These are phyloP conservation scores for Bambusicola thoracicus DNA, from an alignment of 2,113 vertebrate genomes.

Conservation along the genomic window DNA sequence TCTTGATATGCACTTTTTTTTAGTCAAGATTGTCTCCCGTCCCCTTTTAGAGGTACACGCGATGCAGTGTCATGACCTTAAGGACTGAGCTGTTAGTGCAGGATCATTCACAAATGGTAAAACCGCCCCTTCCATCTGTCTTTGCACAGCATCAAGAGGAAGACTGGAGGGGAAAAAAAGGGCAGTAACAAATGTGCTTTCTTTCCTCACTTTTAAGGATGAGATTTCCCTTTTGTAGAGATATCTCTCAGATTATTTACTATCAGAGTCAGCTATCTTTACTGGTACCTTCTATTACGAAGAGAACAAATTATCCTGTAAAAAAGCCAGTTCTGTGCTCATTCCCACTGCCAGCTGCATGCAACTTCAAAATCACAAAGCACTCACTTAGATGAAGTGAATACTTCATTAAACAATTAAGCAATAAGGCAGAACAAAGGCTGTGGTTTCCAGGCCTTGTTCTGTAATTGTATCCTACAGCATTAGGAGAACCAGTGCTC, in stretches of 20 bases:
- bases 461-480: slow-evolving; percentile 58
- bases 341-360: slow-evolving; percentile 34
- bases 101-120: not conserved
- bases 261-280: slow-evolving; percentile 6
- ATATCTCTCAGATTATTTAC: not conserved
- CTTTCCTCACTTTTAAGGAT: not conserved
- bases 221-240: not conserved
- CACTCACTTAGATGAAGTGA: slow-evolving; percentile 66
- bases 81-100: not conserved
- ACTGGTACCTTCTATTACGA: slow-evolving; percentile 18
- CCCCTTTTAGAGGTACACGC: not conserved
- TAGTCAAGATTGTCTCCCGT: not conserved
- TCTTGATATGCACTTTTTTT: not conserved
- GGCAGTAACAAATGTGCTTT: not conserved
- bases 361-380: slow-evolving; percentile 60
- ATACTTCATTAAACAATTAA: slow-evolving; percentile 75
- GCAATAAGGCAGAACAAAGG: slow-evolving; percentile 69
- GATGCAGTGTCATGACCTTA: not conserved
- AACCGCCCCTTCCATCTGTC: not conserved
- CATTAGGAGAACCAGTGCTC: slow-evolving; percentile 30
- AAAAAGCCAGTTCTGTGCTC: slow-evolving; percentile 29
- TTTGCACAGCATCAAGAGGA: not conserved
- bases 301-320: slow-evolving; percentile 54
- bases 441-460: slow-evolving; percentile 58
- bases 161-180: not conserved